Conservation (phyloP, 1,140 invertebrate species). For the Bicyclus anynana region DNA sequence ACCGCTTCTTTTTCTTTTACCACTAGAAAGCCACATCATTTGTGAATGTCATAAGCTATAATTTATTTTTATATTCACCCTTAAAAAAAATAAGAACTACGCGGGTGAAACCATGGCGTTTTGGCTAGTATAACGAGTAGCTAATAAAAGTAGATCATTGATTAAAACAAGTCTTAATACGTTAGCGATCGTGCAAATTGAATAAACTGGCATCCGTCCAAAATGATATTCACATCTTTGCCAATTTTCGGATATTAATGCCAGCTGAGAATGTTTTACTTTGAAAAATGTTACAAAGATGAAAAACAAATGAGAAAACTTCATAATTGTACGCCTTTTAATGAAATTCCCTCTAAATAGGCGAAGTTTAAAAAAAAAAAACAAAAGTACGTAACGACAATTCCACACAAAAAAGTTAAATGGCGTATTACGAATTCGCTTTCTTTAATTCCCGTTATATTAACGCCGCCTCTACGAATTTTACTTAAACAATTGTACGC, state of each 20-base stretch:
- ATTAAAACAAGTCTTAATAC: not conserved
- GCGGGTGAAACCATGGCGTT: no score
- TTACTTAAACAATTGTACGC: not conserved
- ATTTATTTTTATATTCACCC: no score
- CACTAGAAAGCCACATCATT: no score
- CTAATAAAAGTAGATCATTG: no score
- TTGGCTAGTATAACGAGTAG: no score
- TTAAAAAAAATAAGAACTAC: no score
- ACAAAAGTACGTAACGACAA: conserved; percentile 46
- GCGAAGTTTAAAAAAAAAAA: conserved; percentile 52
- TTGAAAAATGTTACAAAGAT: not conserved
- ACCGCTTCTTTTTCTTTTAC: no score
- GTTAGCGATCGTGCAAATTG: not conserved
- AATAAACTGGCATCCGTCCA: not conserved
- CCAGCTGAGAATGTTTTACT: not conserved
- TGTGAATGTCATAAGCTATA: no score
- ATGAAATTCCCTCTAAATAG: conserved; percentile 54
- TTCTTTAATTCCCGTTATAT: conserved; percentile 25
- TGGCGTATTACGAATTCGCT: conserved; percentile 57
- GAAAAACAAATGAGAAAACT: conserved; percentile 26
- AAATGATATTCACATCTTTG: not conserved
- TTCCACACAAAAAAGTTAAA: conserved; percentile 50
- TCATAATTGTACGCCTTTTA: conserved; percentile 39
- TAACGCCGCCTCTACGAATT: not conserved
- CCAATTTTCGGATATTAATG: not conserved